These are phyloP conservation scores for Chiloscyllium punctatum DNA, from an alignment of 2,797 vertebrate genomes.

Conservation along the genomic window DNA sequence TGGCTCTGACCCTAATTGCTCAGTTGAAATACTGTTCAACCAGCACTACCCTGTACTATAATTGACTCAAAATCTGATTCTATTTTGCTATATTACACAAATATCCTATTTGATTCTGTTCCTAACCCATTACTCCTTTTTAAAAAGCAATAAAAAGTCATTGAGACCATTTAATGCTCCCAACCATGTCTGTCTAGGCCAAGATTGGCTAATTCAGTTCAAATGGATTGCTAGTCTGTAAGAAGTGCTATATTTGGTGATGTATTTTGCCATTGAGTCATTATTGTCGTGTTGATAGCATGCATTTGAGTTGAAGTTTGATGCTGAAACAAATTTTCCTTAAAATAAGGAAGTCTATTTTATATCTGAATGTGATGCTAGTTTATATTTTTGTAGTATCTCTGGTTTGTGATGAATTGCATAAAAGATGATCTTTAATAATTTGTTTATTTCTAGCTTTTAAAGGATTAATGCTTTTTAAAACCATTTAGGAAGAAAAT, in stretches of 20 bases:
- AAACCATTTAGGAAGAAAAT: not conserved
- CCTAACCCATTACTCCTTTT: not conserved
- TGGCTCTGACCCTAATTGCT: not conserved
- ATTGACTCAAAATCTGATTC: not conserved
- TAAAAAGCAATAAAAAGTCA: not conserved
- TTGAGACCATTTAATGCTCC: no score
- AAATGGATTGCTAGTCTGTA: not conserved
- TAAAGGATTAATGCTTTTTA: not conserved
- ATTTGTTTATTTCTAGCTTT: not conserved
- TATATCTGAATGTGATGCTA: not conserved
- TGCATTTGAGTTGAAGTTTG: not conserved
- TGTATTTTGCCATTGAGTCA: not conserved
- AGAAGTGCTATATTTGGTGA: not conserved
- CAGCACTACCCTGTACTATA: not conserved
- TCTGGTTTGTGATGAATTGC: not conserved
- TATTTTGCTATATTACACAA: not conserved
- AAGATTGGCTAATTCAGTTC: not conserved
- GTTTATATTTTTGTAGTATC: not conserved
- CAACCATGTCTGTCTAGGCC: not conserved
- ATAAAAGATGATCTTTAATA: not conserved
- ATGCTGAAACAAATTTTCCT: not conserved
- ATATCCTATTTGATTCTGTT: not conserved
- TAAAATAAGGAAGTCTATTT: not conserved
- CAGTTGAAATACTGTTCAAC: not conserved
- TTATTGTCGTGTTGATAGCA: not conserved